Evolutionary conservation across 2,888 invertebrate genomes (phyloP).

Genomic region (Masnerella sp.): DNA sequence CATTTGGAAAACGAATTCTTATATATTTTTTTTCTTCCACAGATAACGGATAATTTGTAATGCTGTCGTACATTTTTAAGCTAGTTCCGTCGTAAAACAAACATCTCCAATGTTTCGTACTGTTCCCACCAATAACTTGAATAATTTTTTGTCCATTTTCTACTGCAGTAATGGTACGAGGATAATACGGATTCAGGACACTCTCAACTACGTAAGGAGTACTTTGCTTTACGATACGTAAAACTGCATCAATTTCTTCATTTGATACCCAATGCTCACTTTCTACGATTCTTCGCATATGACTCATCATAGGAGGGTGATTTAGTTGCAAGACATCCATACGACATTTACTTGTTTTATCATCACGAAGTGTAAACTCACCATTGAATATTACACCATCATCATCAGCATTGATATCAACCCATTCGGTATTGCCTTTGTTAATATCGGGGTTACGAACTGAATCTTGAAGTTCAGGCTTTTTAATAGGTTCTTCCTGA

Average conservation of each 20-base stretch:
- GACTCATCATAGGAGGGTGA: not conserved
- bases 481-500: too few species aligned
- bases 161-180: not conserved
- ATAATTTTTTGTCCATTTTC: slow-evolving; percentile 5
- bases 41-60: slow-evolving; percentile 1
- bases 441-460: too few species aligned
- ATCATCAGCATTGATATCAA: too few species aligned
- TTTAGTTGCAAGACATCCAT: too few species aligned
- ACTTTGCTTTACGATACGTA: not conserved
- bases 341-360: too few species aligned
- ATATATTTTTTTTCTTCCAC: slow-evolving; percentile 9
- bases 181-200: not conserved
- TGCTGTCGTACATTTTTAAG: slow-evolving; percentile 19
- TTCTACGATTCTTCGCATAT: not conserved
- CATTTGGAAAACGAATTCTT: slow-evolving; percentile 2
- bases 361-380: too few species aligned
- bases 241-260: slow-evolving; percentile 3
- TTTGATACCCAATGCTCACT: too few species aligned
- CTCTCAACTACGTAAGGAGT: not conserved
- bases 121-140: slow-evolving; percentile 13
- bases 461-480: too few species aligned
- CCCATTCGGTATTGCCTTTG: too few species aligned
- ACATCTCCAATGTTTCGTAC: slow-evolving; percentile 4
- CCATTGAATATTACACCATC: too few species aligned
- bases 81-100: not conserved